These are phyloP conservation scores for Hemibagrus guttatus DNA, from an alignment of 2,797 vertebrate genomes.

Conservation along the genomic window DNA sequence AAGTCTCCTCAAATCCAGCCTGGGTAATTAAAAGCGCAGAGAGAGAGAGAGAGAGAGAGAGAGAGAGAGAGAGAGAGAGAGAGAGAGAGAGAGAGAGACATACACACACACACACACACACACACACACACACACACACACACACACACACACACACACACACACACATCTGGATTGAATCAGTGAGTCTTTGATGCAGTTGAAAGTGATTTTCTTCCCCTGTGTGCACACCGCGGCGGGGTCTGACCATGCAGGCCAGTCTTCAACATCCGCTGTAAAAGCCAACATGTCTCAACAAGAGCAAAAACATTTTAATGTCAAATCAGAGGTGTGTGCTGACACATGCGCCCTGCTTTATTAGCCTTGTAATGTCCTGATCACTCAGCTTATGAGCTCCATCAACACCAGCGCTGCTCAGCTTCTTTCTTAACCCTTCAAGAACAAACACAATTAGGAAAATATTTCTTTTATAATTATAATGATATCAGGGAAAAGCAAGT, in stretches of 20 bases:
- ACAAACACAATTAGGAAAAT: not conserved
- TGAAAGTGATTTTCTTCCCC: slow-evolving; percentile 90
- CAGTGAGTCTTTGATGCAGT: slow-evolving; percentile 95
- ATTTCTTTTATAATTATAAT: not conserved
- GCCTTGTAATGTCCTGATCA: slow-evolving; percentile 15
- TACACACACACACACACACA: too few species aligned
- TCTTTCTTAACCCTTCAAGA: not conserved
- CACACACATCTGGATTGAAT: slow-evolving; percentile 99
- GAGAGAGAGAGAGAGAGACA: slow-evolving; percentile 80
- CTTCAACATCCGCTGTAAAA: slow-evolving; percentile 35
- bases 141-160: too few species aligned
- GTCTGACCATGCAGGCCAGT: slow-evolving; percentile 31
- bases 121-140: too few species aligned
- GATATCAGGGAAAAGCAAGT: not conserved
- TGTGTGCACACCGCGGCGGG: slow-evolving; percentile 1
- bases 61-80: not conserved
- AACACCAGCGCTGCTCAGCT: slow-evolving; percentile 1
- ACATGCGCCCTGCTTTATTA: slow-evolving; percentile 20
- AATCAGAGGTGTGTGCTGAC: slow-evolving; percentile 20
- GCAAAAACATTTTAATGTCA: slow-evolving; percentile 40
- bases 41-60: slow-evolving; percentile 68
- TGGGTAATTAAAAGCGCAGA: slow-evolving; percentile 98
- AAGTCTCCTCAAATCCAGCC: slow-evolving; percentile 79
- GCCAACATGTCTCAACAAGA: slow-evolving; percentile 14
- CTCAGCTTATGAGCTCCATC: slow-evolving; percentile 27